Conservation (phyloP, 2,888 invertebrate genomes). For the Lithophane semibrunnea region DNA sequence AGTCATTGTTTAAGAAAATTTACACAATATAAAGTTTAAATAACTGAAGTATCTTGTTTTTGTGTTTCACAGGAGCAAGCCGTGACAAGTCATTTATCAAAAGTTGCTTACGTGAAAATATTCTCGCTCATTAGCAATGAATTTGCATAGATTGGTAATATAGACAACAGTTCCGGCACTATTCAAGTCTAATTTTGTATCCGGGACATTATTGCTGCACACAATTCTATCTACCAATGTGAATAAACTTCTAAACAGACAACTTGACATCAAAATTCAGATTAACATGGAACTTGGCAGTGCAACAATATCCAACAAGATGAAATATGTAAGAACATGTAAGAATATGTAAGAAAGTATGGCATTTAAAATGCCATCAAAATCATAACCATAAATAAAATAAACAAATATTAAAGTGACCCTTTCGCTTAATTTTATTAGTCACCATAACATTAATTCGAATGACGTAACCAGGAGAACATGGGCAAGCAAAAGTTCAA, state of each 20-base stretch:
- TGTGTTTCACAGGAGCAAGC: slow-evolving; percentile 52
- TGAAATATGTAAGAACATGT: slow-evolving; percentile 1
- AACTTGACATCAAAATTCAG: slow-evolving; percentile 13
- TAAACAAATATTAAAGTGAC: slow-evolving; percentile 20
- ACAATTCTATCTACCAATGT: slow-evolving; percentile 18
- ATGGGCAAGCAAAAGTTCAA: slow-evolving; percentile 57
- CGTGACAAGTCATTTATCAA: slow-evolving; percentile 50
- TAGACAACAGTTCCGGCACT: slow-evolving; percentile 40
- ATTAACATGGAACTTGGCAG: slow-evolving; percentile 3
- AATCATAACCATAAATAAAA: slow-evolving; percentile 24
- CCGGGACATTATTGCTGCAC: slow-evolving; percentile 28
- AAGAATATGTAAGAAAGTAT: not conserved
- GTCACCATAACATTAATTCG: slow-evolving; percentile 35
- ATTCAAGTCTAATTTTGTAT: slow-evolving; percentile 41
- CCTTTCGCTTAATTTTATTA: slow-evolving; percentile 20
- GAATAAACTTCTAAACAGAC: slow-evolving; percentile 26
- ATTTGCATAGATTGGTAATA: slow-evolving; percentile 59
- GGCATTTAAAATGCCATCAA: slow-evolving; percentile 21
- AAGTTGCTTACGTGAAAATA: slow-evolving; percentile 47
- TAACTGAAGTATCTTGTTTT: slow-evolving; percentile 47
- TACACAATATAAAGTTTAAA: slow-evolving; percentile 65
- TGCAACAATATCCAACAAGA: slow-evolving; percentile 21
- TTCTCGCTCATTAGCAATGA: slow-evolving; percentile 50
- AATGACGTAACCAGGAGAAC: slow-evolving; percentile 52
- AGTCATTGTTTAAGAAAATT: slow-evolving; percentile 76